These are phyloP conservation scores for Cerastis leucographa DNA, from an alignment of 2,888 invertebrate species.

Conservation along the genomic window DNA sequence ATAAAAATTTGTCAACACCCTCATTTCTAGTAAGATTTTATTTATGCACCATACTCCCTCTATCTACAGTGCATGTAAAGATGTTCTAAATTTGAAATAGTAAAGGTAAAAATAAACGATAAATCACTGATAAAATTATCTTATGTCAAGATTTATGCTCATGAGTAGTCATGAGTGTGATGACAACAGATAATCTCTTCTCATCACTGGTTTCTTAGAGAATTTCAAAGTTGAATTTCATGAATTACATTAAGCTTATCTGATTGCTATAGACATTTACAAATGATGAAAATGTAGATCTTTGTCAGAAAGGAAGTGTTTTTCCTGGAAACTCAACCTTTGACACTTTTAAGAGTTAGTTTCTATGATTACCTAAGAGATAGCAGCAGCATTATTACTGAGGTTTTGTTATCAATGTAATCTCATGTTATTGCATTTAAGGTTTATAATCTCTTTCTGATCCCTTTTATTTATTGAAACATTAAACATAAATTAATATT, in stretches of 20 bases:
- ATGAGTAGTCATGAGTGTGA: conserved; percentile 34
- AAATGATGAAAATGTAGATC: conserved; percentile 30
- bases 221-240: conserved; percentile 32
- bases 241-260: conserved; percentile 25
- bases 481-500: not conserved
- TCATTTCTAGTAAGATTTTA: not conserved
- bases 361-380: conserved; percentile 2
- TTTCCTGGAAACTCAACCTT: not conserved
- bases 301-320: conserved; percentile 22
- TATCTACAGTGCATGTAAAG: not conserved
- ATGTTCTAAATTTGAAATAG: conserved; percentile 34
- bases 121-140: conserved; percentile 70
- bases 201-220: conserved; percentile 24
- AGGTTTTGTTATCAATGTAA: not conserved
- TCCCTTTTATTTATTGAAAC: not conserved
- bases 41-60: not conserved
- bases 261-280: conserved; percentile 30
- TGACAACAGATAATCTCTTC: conserved; percentile 48
- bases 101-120: conserved; percentile 50
- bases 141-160: conserved; percentile 62
- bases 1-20: conserved; percentile 9
- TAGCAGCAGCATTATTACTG: not conserved
- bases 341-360: not conserved
- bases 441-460: conserved; percentile 2
- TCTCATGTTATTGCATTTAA: not conserved